A percentile compares a stretch with the other conserved stretches of the same genome.
phyloP scores from a whole-genome alignment of 2,113 vertebrate species.

The Pedionomus torquatus region DNA sequence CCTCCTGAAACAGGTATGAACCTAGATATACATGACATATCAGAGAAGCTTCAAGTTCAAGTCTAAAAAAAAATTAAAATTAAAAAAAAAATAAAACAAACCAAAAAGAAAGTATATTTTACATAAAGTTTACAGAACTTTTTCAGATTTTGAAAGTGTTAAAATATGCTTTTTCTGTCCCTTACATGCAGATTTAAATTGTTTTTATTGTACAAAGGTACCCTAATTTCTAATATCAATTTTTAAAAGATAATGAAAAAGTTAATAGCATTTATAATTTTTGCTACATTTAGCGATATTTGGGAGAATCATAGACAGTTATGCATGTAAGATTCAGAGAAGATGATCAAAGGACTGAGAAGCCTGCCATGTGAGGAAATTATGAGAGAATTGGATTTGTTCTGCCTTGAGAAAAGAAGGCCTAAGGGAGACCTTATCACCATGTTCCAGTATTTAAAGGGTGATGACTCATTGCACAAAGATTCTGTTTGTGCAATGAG shows the following conservation, averaged over 20 bases:
- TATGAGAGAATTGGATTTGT: not conserved
- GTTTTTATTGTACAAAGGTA: not conserved
- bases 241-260: not conserved
- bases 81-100: not conserved
- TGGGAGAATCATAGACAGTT: not conserved
- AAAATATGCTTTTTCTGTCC: not conserved
- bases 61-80: not conserved
- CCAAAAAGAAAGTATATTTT: not conserved
- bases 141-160: not conserved
- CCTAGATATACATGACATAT: not conserved
- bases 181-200: not conserved
- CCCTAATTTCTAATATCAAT: not conserved
- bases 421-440: not conserved
- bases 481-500: not conserved
- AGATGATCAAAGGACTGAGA: not conserved
- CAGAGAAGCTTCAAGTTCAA: not conserved
- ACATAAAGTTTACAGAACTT: not conserved
- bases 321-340: not conserved
- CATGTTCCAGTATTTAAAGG: not conserved
- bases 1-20: not conserved
- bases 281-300: not conserved
- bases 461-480: too few relatives aligned
- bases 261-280: not conserved
- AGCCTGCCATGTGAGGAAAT: not conserved
- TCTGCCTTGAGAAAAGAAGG: not conserved